Evolutionary conservation across 1,140 invertebrate species (phyloP), one percentile per base, ranked within the genome.

Genomic region (Halictus rubicundus): DNA sequence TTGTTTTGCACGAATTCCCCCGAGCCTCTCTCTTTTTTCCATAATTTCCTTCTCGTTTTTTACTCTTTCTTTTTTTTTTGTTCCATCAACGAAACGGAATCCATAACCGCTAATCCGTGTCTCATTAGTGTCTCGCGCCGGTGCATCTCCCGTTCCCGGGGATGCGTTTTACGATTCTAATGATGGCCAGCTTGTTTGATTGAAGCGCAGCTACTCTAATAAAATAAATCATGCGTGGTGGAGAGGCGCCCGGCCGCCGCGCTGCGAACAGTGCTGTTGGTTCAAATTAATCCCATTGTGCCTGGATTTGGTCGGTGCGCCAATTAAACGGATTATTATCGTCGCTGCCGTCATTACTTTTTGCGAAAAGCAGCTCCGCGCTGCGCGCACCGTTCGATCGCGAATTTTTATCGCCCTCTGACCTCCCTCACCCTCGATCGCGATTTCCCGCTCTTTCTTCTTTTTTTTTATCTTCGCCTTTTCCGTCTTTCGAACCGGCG

Each of bases 281-380:
- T 87, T 87, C 82, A 87, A 87, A 87, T 87, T 87, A 87, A 87
- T 87, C 85, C 85, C 85, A 87, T 87, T 87, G 85, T 87, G 82
- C 84, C 82, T 79, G 85, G 85, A 87, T 87, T 87, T 86, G 85
- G 85, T 86, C 82, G 84, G 78, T 73, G 84, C 84, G 82, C 85
- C 85, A 87, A 87, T 87, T 87, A 87, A 87, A 86, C 78, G 85
- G 85, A 87, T 87, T 87, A 87, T 87, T 87, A 87, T 87, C 84
- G 84, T 86, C 69, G 82, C 81, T 86, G 71, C 74, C 84, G 85
- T 86, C 85, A 87, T 87, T 87, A 89, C 86, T 86, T 81, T 89
- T 86, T 89, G 83, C 74, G 73, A 85, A 86, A 85, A 86, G 81
- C 84, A 85, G 37, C 23, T 39, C 46, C 14, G 16, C 42, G 16